These are phyloP conservation scores for Hepsetus odoe DNA, from an alignment of 2,113 vertebrate species.

Conservation along the genomic window DNA sequence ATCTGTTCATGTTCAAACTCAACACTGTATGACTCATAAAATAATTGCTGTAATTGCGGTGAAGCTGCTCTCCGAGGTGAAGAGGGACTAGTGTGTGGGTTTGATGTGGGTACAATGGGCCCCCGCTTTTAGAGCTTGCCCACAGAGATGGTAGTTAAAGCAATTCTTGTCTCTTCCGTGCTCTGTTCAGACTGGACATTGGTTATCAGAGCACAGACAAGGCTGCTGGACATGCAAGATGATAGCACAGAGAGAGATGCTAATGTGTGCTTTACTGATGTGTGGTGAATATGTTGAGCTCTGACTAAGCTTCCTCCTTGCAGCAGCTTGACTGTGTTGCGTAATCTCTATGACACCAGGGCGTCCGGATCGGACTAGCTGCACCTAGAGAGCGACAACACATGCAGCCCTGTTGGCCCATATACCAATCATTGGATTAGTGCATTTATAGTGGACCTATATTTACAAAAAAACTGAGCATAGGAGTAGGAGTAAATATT, in stretches of 20 bases:
- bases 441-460: too few relatives aligned
- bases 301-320: slow-evolving; percentile 23
- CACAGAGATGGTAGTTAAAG: slow-evolving; percentile 1
- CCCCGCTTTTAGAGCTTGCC: slow-evolving; percentile 1
- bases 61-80: slow-evolving; percentile 36
- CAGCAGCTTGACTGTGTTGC: slow-evolving; percentile 39
- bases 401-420: neutral
- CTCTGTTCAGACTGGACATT: slow-evolving; percentile 6
- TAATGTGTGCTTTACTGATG: slow-evolving; percentile 38
- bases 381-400: neutral
- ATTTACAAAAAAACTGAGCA: too few relatives aligned
- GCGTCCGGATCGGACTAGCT: neutral
- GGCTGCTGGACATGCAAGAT: slow-evolving; percentile 5
- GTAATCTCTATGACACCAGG: slow-evolving; percentile 14
- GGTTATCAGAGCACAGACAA: slow-evolving; percentile 29
- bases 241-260: slow-evolving; percentile 15
- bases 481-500: too few relatives aligned
- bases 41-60: slow-evolving; percentile 52
- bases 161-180: neutral
- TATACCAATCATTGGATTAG: neutral
- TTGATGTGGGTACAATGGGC: slow-evolving; percentile 22
- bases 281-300: slow-evolving; percentile 24
- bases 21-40: slow-evolving; percentile 42
- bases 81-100: slow-evolving; percentile 46
- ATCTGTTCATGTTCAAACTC: neutral